Evolutionary conservation across 1,140 invertebrate species (phyloP).

Genomic region (Probaryconus sp.): DNA sequence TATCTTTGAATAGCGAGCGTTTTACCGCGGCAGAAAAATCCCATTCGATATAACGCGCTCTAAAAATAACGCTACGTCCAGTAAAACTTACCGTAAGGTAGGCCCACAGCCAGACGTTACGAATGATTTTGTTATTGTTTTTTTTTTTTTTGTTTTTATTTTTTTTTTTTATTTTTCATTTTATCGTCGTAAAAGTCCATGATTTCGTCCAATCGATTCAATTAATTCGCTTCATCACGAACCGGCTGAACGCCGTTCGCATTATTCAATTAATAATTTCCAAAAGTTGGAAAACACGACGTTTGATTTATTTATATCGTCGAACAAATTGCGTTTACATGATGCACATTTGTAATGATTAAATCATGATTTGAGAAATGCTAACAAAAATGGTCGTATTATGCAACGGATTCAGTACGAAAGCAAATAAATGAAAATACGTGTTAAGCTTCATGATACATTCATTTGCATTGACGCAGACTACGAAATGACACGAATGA

Average conservation of each 20-base stretch:
- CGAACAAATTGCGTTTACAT: no score
- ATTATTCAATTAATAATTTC: background rate
- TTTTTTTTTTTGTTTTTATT: no score
- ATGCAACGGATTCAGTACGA: background rate
- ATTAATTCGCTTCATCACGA: constrained; percentile 3
- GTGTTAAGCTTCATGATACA: constrained; percentile 22
- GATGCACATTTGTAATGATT: background rate
- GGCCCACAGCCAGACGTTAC: no score
- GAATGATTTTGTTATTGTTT: no score
- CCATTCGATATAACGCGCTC: no score
- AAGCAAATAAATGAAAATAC: constrained; percentile 19
- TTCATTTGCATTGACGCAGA: constrained; percentile 13
- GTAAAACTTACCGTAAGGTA: no score
- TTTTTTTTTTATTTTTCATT: no score
- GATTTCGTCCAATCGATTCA: no score
- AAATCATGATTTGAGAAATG: constrained; percentile 16
- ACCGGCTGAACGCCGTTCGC: background rate
- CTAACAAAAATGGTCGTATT: constrained; percentile 10
- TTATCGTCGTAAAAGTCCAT: no score
- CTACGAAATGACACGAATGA: constrained; percentile 21
- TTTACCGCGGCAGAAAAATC: constrained; percentile 13
- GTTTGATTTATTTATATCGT: constrained; percentile 9
- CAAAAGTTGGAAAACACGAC: background rate
- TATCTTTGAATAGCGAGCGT: constrained; percentile 23
- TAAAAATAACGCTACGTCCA: no score